These are phyloP conservation scores for Reticulitermes speratus DNA, from an alignment of 1,140 invertebrate genomes.

Conservation along the genomic window DNA sequence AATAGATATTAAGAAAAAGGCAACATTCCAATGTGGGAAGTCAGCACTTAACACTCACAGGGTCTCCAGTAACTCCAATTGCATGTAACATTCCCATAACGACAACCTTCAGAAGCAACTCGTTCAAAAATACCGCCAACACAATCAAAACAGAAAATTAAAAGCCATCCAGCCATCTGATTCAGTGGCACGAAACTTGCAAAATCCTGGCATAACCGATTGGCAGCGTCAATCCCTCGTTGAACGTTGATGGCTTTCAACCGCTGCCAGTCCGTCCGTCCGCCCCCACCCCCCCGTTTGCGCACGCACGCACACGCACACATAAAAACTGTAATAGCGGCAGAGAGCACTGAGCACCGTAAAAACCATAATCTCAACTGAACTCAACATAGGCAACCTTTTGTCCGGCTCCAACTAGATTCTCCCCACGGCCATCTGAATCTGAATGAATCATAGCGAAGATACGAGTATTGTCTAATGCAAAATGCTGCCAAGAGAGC, in stretches of 20 bases:
- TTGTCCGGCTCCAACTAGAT: neutral
- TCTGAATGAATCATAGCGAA: neutral
- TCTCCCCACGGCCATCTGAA: too few species aligned
- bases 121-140: too few species aligned
- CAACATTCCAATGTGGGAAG: neutral
- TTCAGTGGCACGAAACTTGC: too few species aligned
- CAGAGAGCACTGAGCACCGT: neutral
- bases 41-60: neutral
- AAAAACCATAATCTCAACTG: neutral
- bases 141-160: too few species aligned
- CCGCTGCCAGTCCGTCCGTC: neutral
- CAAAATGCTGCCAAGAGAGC: neutral
- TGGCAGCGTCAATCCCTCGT: neutral
- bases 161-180: too few species aligned
- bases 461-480: neutral
- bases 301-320: neutral
- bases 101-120: too few species aligned
- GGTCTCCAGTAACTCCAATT: neutral
- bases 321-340: too few species aligned
- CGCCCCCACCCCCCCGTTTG: too few species aligned
- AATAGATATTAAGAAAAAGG: neutral
- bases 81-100: slow-evolving; percentile 25
- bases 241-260: neutral
- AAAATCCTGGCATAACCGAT: too few species aligned
- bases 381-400: neutral